These are phyloP conservation scores for Polymixis flavicincta DNA, from an alignment of 2,888 invertebrate species.

Conservation along the genomic window DNA sequence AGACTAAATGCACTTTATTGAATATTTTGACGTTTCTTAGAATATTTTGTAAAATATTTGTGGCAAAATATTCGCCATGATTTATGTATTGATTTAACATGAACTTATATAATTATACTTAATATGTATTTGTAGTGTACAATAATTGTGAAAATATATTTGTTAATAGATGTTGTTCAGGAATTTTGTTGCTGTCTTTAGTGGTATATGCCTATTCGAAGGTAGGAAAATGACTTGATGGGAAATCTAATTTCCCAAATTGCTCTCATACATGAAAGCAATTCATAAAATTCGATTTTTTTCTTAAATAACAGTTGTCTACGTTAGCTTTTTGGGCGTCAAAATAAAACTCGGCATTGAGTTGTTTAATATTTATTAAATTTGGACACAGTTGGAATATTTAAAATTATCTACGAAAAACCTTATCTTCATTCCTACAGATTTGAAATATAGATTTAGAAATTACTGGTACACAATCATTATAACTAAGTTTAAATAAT, in stretches of 20 bases:
- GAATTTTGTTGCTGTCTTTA: constrained; percentile 49
- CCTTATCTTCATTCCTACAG: constrained; percentile 40
- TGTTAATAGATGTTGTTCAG: constrained; percentile 61
- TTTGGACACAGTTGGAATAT: constrained; percentile 58
- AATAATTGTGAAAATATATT: constrained; percentile 65
- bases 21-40: constrained; percentile 49
- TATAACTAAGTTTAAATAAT: constrained; percentile 61
- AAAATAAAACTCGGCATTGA: constrained; percentile 54
- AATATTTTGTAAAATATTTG: constrained; percentile 47
- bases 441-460: constrained; percentile 44
- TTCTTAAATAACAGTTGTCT: constrained; percentile 16
- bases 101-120: constrained; percentile 30
- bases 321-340: constrained; percentile 14
- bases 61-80: constrained; percentile 37
- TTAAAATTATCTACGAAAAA: constrained; percentile 51
- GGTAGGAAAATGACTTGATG: constrained; percentile 4
- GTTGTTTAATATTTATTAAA: constrained; percentile 60
- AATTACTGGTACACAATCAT: constrained; percentile 43
- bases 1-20: constrained; percentile 50
- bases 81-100: constrained; percentile 51
- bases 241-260: constrained; percentile 13
- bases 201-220: constrained; percentile 3
- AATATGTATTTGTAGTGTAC: constrained; percentile 50
- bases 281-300: constrained; percentile 13
- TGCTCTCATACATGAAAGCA: constrained; percentile 22